A percentile compares a stretch with the other conserved stretches of the same genome.
phyloP scores from a whole-genome alignment of 2,113 vertebrate species.

The Orthonyx spaldingii region DNA sequence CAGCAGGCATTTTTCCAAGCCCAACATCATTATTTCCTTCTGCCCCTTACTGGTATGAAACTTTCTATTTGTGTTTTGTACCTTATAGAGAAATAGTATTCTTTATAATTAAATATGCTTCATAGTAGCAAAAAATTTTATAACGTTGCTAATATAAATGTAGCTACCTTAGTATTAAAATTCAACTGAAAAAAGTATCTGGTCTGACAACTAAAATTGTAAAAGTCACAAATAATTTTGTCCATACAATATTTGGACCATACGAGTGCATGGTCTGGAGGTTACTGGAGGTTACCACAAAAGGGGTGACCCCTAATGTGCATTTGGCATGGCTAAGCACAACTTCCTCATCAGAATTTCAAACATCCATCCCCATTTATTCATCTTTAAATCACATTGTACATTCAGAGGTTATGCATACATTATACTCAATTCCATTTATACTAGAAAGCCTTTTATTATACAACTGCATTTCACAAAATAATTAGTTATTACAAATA shows the following conservation, averaged over 20 bases:
- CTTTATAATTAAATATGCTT: slow-evolving; percentile 18
- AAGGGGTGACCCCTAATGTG: neutral
- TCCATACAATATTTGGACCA: neutral
- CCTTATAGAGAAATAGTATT: neutral
- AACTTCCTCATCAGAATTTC: slow-evolving; percentile 48
- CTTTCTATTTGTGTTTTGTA: neutral
- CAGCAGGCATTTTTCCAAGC: neutral
- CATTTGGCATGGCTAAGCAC: slow-evolving; percentile 42
- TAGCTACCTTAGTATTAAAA: neutral
- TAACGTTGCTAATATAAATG: neutral
- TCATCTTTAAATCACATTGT: neutral
- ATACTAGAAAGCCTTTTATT: neutral
- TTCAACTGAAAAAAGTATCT: neutral
- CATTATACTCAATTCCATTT: neutral
- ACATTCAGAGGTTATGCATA: neutral
- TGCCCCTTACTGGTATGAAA: neutral
- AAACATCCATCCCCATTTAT: neutral
- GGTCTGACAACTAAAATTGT: neutral
- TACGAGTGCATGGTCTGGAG: neutral
- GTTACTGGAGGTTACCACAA: slow-evolving; percentile 21
- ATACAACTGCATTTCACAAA: neutral
- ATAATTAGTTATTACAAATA: neutral
- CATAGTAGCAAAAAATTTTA: neutral
- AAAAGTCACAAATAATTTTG: slow-evolving; percentile 7
- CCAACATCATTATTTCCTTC: neutral